Base-by-base conservation (phyloP, 1,140 invertebrate genomes). In the Archivesica marissinica region DNA sequence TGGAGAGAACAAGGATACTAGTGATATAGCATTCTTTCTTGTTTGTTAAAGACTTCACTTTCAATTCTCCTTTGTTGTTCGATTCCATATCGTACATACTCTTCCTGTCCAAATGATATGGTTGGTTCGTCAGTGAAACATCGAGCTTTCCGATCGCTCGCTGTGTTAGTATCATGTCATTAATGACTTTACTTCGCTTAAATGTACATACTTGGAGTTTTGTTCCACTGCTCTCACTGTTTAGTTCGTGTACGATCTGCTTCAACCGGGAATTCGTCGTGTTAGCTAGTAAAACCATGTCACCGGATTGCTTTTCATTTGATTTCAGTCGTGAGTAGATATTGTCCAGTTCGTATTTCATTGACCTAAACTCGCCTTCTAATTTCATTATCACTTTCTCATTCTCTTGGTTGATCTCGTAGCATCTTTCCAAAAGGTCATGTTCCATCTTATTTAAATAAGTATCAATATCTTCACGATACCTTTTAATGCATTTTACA, bases 381-480 rank as follows among this genome's bases (percentile, higher is more conserved):
- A 33, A 33, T 25, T 72, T 72, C 15, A 50, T 44, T 72, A 33
- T 15, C 17, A 25, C 41, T 3, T 47, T 33, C 20, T 47, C 28
- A 72, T 72, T 72, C 9, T 47, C 6, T 23, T 72, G n/a, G 6
- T 47, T 50, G 20, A 47, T 72, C 20, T 72, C 44, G 23, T 47
- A n/a, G 50, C 41, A 47, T 17, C 28, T 72, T 47, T 44, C 41
- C 1, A 47, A 25, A 15, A 72, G 25, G 7, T 30, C 15, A 17
- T 33, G 41, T 15, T 72, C 68, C 28, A 50, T 72, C 50, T 0
- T 33, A 17, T 72, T 17, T 44, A 72, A 50, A 72, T 72, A 72
- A 33, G 41, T 17, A 72, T 72, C 41, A 11, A 72, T 50, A 6
- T 72, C 68, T 47, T 47, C 39, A 30, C 68, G 39, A 20, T 72